Conservation (phyloP, 2,113 vertebrate genomes). For the Heterotilapia buettikoferi region DNA sequence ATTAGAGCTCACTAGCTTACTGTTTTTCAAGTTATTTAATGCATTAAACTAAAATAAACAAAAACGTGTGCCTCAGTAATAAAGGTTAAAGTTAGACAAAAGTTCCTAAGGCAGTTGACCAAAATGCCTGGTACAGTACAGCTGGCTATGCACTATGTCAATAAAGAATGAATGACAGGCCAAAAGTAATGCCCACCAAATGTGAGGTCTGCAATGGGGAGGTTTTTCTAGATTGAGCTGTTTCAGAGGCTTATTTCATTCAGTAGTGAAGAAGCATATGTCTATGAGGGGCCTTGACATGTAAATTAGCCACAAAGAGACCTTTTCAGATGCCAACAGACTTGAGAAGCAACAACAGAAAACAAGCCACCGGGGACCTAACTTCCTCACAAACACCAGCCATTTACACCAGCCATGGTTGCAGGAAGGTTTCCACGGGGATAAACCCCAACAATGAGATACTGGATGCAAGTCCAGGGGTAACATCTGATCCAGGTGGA, state of each 20-base stretch:
- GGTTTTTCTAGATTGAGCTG: conserved; percentile 43
- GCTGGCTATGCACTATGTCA: not conserved
- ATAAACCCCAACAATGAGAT: conserved; percentile 33
- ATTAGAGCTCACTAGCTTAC: not conserved
- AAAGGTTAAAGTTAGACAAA: not conserved
- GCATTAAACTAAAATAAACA: not conserved
- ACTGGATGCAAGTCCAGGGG: not conserved
- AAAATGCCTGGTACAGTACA: not conserved
- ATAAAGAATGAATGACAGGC: conserved; percentile 32
- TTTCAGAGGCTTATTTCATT: conserved; percentile 9
- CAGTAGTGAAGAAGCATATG: conserved; percentile 5
- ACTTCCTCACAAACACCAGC: conserved; percentile 34
- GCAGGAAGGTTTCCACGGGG: conserved; percentile 40
- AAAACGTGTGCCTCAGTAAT: not conserved
- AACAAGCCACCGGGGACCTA: conserved; percentile 24
- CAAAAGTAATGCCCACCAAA: not conserved
- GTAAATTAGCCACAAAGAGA: conserved; percentile 52
- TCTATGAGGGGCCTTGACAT: conserved; percentile 52
- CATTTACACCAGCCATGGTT: conserved; percentile 22
- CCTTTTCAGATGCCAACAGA: conserved; percentile 29
- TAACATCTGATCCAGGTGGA: conserved; percentile 35
- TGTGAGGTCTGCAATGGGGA: not conserved
- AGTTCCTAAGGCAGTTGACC: not conserved
- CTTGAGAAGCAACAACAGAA: conserved; percentile 31
- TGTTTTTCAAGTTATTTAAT: not conserved